Evolutionary conservation across 1,140 invertebrate species (phyloP), one percentile per base, ranked within the genome.

Genomic region (Teleopsis dalmanni): DNA sequence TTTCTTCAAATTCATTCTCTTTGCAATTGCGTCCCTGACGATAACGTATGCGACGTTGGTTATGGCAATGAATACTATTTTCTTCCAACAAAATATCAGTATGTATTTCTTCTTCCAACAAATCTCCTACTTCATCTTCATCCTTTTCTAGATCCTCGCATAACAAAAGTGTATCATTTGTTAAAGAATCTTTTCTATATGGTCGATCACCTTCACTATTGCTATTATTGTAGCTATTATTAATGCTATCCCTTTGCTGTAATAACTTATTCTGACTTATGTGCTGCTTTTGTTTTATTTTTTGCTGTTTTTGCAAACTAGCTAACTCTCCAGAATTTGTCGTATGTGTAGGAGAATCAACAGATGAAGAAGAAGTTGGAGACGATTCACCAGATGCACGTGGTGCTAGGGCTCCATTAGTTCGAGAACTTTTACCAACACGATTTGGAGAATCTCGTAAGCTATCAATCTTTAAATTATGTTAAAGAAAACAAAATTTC

Each of bases 291-390:
- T 55, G 53, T 8, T 52, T 16, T 31, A 34, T 44, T 8, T 53
- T 53, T 7, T 54, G 56, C 31, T 56, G 52, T 52, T 55, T 25
- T 40, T 59, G 54, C 45, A 65, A 66, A 38, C 19, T 53, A n/a
- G 42, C 37, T 27, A 47, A 53, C 31, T 51, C 38, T 21, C 57
- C 48, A 8, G 65, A 68, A 10, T 59, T 68, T 19, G 33, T 34
- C 40, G 34, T 22, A 44, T 49, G 46, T 18, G 60, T 63, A 8
- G 65, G 64, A 18, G 62, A 69, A 44, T 67, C 64, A 22, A 67
- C 64, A 75, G 80, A 69, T 65, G 75, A 53, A 56, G 72, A 59
- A 57, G 72, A 61, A 42, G 71, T 62, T 54, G 69, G 63, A 49
- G 67, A 57, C 55, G 73, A 68, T 65, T 74, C 57, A 47, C 67